A percentile compares a stretch with the other conserved stretches of the same genome.
These are phyloP conservation scores for Saccostrea echinata DNA, from an alignment of 1,140 invertebrate genomes.

Conservation along the genomic window DNA sequence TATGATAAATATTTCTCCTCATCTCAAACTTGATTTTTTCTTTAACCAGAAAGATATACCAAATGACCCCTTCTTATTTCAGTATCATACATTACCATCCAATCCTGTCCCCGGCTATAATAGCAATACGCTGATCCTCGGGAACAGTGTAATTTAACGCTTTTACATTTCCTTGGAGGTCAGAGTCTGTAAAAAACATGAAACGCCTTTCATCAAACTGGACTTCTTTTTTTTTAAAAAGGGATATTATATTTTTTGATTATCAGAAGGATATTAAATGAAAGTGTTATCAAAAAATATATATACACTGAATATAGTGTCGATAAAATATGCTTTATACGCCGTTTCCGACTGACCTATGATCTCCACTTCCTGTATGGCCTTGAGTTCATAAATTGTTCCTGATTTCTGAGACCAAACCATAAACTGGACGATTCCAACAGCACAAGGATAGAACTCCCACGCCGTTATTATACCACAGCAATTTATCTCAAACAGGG, in stretches of 20 bases:
- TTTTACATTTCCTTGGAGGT: not conserved
- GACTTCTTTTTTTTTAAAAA: too few relatives aligned
- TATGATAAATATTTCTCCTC: not conserved
- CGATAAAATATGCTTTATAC: not conserved
- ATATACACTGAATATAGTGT: not conserved
- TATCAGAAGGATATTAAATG: too few relatives aligned
- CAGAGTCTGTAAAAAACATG: not conserved
- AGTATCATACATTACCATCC: not conserved
- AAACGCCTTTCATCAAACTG: too few relatives aligned
- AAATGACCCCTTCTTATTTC: not conserved
- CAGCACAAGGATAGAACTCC: constrained; percentile 17
- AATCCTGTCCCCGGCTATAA: not conserved
- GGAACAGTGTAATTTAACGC: constrained; percentile 3
- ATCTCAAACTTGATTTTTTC: not conserved
- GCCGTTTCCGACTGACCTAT: not conserved
- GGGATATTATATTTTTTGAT: too few relatives aligned
- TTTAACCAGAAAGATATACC: not conserved
- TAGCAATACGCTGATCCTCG: not conserved
- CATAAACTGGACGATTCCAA: constrained; percentile 16
- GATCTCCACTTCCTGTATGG: constrained; percentile 1
- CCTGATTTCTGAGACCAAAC: constrained; percentile 22
- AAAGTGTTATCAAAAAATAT: too few relatives aligned
- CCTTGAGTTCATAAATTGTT: not conserved
- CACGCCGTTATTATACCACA: constrained; percentile 25
- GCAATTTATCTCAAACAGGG: not conserved